Percentiles rank a stretch among this genome's conserved stretches.
Evolutionary conservation across 1,140 invertebrate species (phyloP).

Genomic region (Nasonia giraulti): DNA sequence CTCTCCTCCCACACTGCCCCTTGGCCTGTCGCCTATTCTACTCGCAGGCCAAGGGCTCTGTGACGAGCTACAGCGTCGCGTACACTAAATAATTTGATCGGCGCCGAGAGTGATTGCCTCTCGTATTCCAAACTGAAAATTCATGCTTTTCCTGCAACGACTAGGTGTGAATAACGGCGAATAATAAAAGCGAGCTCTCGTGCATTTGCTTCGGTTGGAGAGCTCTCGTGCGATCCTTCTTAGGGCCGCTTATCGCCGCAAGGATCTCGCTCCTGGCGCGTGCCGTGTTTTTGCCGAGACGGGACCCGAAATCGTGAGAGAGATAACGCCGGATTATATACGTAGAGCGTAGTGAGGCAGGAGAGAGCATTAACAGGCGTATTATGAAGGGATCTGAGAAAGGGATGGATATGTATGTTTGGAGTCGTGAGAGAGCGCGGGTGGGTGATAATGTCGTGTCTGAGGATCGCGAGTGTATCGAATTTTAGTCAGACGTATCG

Average conservation of each 20-base stretch:
- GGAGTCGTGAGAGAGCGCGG: not conserved
- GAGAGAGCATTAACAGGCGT: constrained; percentile 42
- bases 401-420: not conserved
- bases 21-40: not conserved
- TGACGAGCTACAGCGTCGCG: not conserved
- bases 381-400: constrained; percentile 21
- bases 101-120: not conserved
- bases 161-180: constrained; percentile 53
- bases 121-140: not conserved
- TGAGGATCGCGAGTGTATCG: not conserved
- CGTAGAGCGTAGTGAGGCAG: not conserved
- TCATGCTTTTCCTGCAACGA: not conserved
- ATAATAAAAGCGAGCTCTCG: constrained; percentile 9
- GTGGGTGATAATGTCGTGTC: constrained; percentile 39
- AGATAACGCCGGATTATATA: constrained; percentile 36
- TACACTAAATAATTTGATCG: constrained; percentile 35
- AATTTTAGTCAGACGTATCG: too few relatives aligned
- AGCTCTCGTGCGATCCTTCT: constrained; percentile 54
- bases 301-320: constrained; percentile 38
- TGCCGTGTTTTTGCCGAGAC: constrained; percentile 22
- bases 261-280: constrained; percentile 30
- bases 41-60: not conserved
- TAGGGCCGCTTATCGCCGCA: constrained; percentile 58
- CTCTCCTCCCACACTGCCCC: not conserved
- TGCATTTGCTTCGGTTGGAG: constrained; percentile 38